These are phyloP conservation scores for Toxotes chatareus DNA, from an alignment of 2,113 vertebrate species.

Conservation along the genomic window DNA sequence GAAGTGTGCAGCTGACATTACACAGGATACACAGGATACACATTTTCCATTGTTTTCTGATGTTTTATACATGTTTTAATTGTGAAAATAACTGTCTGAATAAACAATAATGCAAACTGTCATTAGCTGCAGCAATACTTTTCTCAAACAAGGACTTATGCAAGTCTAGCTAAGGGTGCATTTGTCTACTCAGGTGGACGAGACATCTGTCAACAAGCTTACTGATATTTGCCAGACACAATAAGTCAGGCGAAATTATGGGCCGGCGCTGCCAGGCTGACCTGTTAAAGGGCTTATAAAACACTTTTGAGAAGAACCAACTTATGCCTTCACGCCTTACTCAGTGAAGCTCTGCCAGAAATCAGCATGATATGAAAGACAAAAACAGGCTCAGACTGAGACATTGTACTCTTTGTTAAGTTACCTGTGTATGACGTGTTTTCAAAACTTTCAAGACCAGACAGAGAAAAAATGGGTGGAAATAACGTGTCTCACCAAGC, in stretches of 20 bases:
- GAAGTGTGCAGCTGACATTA: no score
- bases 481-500: slow-evolving; percentile 72
- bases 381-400: slow-evolving; percentile 23
- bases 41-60: not conserved
- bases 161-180: not conserved
- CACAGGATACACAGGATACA: not conserved
- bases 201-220: not conserved
- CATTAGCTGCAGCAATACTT: not conserved
- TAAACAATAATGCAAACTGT: not conserved
- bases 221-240: slow-evolving; percentile 24
- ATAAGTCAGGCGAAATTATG: slow-evolving; percentile 4
- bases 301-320: slow-evolving; percentile 2
- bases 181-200: not conserved
- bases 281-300: not conserved
- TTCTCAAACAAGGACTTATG: not conserved
- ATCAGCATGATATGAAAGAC: slow-evolving; percentile 13
- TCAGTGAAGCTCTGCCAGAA: slow-evolving; percentile 15
- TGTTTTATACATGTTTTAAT: not conserved
- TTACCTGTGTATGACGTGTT: slow-evolving; percentile 30
- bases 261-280: not conserved
- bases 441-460: slow-evolving; percentile 46
- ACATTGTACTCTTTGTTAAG: slow-evolving; percentile 35
- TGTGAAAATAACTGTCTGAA: not conserved
- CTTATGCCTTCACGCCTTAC: not conserved
- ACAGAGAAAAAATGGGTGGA: slow-evolving; percentile 59